Conservation (phyloP, 2,797 vertebrate genomes). For the Acrocephalus scirpaceus region DNA sequence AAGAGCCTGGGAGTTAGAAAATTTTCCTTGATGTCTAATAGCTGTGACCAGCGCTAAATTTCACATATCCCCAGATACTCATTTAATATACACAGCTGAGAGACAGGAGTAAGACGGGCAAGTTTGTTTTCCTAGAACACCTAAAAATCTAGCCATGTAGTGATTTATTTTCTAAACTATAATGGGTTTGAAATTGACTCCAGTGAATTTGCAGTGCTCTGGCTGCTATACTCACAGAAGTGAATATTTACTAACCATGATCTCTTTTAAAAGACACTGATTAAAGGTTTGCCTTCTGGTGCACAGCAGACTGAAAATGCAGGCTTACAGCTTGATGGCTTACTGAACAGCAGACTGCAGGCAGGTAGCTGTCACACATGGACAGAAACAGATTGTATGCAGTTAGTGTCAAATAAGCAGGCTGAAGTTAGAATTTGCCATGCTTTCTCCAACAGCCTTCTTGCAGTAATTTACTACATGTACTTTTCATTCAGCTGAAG, state of each 20-base stretch:
- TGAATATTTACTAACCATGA: slow-evolving; percentile 58
- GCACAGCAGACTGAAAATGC: slow-evolving; percentile 41
- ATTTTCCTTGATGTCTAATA: slow-evolving; percentile 54
- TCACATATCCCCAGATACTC: slow-evolving; percentile 46
- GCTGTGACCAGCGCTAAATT: slow-evolving; percentile 42
- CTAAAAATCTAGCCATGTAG: slow-evolving; percentile 41
- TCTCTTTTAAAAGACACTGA: slow-evolving; percentile 58
- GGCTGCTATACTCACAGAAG: slow-evolving; percentile 48
- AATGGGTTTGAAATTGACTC: slow-evolving; percentile 43
- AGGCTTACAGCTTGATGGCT: neutral
- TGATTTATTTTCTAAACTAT: slow-evolving; percentile 62
- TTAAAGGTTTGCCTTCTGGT: slow-evolving; percentile 53
- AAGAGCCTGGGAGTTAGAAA: slow-evolving; percentile 1
- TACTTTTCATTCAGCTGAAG: slow-evolving; percentile 22
- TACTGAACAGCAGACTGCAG: neutral
- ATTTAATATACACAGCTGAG: slow-evolving; percentile 64
- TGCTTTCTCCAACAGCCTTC: neutral
- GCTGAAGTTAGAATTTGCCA: neutral
- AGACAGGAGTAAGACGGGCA: slow-evolving; percentile 24
- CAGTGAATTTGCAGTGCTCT: slow-evolving; percentile 52
- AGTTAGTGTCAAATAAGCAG: slow-evolving; percentile 48
- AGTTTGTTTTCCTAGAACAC: slow-evolving; percentile 51
- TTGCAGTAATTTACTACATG: neutral
- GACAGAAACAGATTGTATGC: slow-evolving; percentile 42
- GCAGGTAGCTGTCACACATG: slow-evolving; percentile 46